Percentiles rank a stretch among this genome's conserved stretches.
These are phyloP conservation scores for Malachius bipustulatus DNA, from an alignment of 2,888 invertebrate species.

Conservation along the genomic window DNA sequence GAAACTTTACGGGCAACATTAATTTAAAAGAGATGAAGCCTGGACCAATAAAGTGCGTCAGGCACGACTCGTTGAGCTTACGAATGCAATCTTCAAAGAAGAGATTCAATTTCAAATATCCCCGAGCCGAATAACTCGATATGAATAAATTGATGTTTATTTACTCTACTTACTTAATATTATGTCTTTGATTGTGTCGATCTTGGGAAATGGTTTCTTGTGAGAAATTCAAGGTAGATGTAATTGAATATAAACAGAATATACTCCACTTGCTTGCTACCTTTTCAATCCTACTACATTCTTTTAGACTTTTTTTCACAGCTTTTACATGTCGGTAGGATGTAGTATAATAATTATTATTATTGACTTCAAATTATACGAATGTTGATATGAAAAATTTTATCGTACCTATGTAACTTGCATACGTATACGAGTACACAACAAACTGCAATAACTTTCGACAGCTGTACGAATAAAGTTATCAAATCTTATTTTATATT, in stretches of 20 bases:
- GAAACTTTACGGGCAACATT: constrained; percentile 14
- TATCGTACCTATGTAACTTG: too few relatives aligned
- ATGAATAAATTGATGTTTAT: constrained; percentile 25
- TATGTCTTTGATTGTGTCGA: constrained; percentile 1
- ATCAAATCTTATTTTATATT: too few relatives aligned
- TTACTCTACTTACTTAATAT: constrained; percentile 16
- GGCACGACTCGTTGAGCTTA: constrained; percentile 22
- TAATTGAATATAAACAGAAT: constrained; percentile 1
- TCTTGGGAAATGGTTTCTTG: neutral
- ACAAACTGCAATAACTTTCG: too few relatives aligned
- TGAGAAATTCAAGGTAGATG: neutral
- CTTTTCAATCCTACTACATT: too few relatives aligned
- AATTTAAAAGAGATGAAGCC: constrained; percentile 23
- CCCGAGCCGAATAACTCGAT: constrained; percentile 20
- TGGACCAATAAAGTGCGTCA: constrained; percentile 21
- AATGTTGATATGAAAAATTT: too few relatives aligned
- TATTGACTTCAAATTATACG: too few relatives aligned
- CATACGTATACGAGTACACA: too few relatives aligned
- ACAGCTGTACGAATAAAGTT: too few relatives aligned
- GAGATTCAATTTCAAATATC: constrained; percentile 26
- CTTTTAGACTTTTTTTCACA: too few relatives aligned
- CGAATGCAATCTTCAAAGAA: constrained; percentile 26
- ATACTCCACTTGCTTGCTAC: too few relatives aligned
- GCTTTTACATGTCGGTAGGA: too few relatives aligned
- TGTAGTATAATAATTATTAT: too few relatives aligned